Percentiles rank a stretch among this genome's conserved stretches.
phyloP scores from a whole-genome alignment of 2,113 vertebrate genomes.

The Hyperopisus bebe region DNA sequence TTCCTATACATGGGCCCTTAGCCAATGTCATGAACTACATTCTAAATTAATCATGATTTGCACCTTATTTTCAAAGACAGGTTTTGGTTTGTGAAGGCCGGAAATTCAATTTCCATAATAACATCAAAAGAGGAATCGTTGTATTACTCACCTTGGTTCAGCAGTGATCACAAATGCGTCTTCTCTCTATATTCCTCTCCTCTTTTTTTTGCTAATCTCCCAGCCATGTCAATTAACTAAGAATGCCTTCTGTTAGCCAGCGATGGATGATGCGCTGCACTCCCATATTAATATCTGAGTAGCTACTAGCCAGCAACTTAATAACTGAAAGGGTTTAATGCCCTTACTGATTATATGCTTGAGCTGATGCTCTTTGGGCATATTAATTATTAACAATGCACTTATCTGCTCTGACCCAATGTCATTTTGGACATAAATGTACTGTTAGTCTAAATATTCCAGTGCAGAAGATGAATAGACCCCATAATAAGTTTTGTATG shows the following conservation, averaged over 20 bases:
- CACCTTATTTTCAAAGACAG: neutral
- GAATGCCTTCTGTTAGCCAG: neutral
- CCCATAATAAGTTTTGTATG: neutral
- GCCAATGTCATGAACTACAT: neutral
- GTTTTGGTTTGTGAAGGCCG: neutral
- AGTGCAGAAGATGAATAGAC: neutral
- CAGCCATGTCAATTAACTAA: neutral
- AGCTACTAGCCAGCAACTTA: neutral
- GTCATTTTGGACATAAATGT: neutral
- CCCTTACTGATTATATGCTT: neutral
- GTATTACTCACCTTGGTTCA: neutral
- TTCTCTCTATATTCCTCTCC: neutral
- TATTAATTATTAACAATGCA: neutral
- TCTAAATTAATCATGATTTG: neutral
- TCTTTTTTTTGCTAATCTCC: neutral
- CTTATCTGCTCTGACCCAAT: neutral
- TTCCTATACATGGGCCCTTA: neutral
- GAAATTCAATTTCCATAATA: neutral
- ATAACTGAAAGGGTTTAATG: neutral
- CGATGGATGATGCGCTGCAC: neutral
- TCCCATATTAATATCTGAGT: neutral
- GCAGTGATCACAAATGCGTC: neutral
- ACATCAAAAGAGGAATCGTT: neutral
- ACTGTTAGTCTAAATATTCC: neutral
- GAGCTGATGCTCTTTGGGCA: neutral